Conservation (phyloP, 2,888 invertebrate genomes). For the Eilema depressum region DNA sequence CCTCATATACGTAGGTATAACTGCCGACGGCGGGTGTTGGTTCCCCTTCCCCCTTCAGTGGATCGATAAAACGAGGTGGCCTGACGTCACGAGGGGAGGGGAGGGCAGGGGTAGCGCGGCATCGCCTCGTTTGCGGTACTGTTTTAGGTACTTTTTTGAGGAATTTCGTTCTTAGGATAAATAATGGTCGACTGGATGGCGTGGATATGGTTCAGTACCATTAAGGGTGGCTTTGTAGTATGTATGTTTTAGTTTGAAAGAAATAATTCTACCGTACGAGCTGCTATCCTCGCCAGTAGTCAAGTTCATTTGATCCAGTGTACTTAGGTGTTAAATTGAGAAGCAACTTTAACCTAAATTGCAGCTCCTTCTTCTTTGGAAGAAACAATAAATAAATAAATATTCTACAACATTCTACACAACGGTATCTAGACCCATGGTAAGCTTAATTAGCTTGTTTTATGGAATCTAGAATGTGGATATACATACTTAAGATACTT, state of each 20-base stretch:
- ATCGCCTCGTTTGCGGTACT: conserved; percentile 49
- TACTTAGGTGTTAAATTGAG: not conserved
- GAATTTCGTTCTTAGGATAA: conserved; percentile 36
- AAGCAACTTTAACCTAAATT: not conserved
- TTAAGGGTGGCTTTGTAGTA: not conserved
- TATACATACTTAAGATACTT: no score
- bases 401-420: no score
- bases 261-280: not conserved
- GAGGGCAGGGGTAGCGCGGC: conserved; percentile 49
- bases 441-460: no score
- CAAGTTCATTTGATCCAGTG: no score
- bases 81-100: conserved; percentile 75
- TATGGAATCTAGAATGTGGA: no score
- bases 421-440: no score
- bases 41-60: conserved; percentile 42
- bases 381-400: no score
- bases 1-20: conserved; percentile 64
- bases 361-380: not conserved
- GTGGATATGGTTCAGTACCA: conserved; percentile 7
- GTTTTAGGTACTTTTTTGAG: conserved; percentile 26
- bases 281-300: not conserved
- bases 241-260: not conserved
- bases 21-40: conserved; percentile 50
- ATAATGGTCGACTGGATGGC: conserved; percentile 24
- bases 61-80: conserved; percentile 74